Conservation (phyloP, 2,797 vertebrate genomes). For the Spea hammondii region DNA sequence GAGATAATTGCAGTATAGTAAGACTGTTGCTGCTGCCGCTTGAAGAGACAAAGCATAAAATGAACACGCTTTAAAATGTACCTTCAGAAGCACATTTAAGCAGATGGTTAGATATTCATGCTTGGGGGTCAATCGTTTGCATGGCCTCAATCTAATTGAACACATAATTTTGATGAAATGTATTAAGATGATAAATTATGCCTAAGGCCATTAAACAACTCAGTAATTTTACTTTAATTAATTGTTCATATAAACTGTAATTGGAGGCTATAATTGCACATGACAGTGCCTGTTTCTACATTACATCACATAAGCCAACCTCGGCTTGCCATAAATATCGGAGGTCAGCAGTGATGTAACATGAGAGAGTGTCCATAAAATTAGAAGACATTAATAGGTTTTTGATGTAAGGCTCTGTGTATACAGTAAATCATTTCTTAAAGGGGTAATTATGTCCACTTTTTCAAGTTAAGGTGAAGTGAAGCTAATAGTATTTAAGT, state of each 20-base stretch:
- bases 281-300: conserved; percentile 3
- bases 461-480: too few species aligned
- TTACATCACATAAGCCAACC: background rate
- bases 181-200: conserved; percentile 36
- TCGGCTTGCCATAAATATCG: background rate
- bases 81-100: background rate
- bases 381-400: background rate
- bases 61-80: too few species aligned
- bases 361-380: background rate
- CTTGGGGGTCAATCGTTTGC: conserved; percentile 30
- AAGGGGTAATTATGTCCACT: too few species aligned
- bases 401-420: background rate
- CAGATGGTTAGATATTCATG: conserved; percentile 38
- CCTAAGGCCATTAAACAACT: conserved; percentile 1
- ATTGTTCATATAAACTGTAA: conserved; percentile 25
- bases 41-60: too few species aligned
- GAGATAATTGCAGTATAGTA: too few species aligned
- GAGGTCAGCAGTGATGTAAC: conserved; percentile 11
- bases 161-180: conserved; percentile 22
- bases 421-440: too few species aligned
- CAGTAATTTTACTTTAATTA: conserved; percentile 32
- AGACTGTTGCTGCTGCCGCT: too few species aligned
- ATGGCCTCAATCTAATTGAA: conserved; percentile 32
- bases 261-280: background rate
- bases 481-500: too few species aligned